Evolutionary conservation across 2,113 vertebrate genomes (phyloP).

Genomic region (Capreolus pygargus): DNA sequence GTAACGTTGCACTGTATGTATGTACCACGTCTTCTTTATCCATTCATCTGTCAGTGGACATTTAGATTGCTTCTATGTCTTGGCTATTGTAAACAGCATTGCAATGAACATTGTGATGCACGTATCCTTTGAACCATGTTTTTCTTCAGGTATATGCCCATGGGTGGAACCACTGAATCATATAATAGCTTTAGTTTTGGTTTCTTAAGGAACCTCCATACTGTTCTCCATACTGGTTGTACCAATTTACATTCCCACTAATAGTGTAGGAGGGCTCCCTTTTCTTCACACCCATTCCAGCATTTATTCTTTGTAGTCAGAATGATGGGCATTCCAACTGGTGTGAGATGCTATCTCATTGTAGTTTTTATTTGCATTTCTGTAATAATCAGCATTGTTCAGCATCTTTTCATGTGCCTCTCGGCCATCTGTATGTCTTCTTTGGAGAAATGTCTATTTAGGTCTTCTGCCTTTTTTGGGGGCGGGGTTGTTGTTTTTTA

Average conservation of each 20-base stretch:
- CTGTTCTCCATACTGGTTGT: neutral
- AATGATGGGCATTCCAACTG: neutral
- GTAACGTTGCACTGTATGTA: neutral
- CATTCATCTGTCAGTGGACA: neutral
- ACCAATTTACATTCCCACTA: neutral
- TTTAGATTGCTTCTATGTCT: neutral
- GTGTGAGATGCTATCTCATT: neutral
- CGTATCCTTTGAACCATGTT: neutral
- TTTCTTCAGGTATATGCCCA: neutral
- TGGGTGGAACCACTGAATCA: neutral
- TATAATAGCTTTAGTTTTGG: neutral
- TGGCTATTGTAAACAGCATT: neutral
- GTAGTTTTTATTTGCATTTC: neutral
- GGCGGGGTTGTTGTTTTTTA: accelerated
- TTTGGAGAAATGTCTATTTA: neutral
- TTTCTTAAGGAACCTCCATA: neutral
- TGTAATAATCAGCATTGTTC: neutral
- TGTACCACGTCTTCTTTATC: neutral
- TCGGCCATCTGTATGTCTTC: neutral
- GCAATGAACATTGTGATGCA: neutral
- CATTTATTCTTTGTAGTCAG: neutral
- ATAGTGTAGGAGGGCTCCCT: neutral
- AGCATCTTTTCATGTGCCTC: neutral
- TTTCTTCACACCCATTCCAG: neutral
- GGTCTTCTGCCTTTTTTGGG: neutral